Conservation (phyloP, 2,113 vertebrate genomes). For the Oxygymnocypris stewartii region DNA sequence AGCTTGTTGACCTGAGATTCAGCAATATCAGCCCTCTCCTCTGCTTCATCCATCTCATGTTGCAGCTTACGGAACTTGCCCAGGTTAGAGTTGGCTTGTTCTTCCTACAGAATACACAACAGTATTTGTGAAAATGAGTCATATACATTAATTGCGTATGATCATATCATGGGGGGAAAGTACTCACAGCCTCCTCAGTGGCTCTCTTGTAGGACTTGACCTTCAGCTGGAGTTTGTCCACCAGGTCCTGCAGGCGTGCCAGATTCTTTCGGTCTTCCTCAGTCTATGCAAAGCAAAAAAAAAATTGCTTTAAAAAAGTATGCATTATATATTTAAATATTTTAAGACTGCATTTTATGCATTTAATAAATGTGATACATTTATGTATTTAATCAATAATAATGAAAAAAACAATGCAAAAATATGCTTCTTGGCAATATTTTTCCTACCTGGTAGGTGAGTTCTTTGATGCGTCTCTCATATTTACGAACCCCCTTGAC, state of each 20-base stretch:
- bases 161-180: neutral
- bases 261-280: slow-evolving; percentile 77
- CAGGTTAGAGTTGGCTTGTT: slow-evolving; percentile 60
- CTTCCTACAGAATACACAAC: slow-evolving; percentile 52
- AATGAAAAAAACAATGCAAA: too few relatives aligned
- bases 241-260: slow-evolving; percentile 74
- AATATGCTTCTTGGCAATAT: neutral
- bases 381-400: neutral
- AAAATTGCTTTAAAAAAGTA: rapidly evolving
- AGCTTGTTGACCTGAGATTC: slow-evolving; percentile 60
- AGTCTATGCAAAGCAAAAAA: slow-evolving; percentile 32
- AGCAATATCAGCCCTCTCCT: slow-evolving; percentile 56
- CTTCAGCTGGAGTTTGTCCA: slow-evolving; percentile 79
- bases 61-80: slow-evolving; percentile 50
- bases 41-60: slow-evolving; percentile 40
- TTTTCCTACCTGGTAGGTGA: slow-evolving; percentile 74
- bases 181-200: slow-evolving; percentile 71
- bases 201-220: slow-evolving; percentile 79
- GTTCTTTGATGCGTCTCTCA: slow-evolving; percentile 81
- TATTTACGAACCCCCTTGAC: slow-evolving; percentile 82
- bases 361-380: too few relatives aligned
- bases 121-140: slow-evolving; percentile 15
- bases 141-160: neutral
- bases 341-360: neutral
- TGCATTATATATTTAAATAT: neutral